phyloP scores from a whole-genome alignment of 2,888 invertebrate species.

The Marasmarcha lunaedactyla region DNA sequence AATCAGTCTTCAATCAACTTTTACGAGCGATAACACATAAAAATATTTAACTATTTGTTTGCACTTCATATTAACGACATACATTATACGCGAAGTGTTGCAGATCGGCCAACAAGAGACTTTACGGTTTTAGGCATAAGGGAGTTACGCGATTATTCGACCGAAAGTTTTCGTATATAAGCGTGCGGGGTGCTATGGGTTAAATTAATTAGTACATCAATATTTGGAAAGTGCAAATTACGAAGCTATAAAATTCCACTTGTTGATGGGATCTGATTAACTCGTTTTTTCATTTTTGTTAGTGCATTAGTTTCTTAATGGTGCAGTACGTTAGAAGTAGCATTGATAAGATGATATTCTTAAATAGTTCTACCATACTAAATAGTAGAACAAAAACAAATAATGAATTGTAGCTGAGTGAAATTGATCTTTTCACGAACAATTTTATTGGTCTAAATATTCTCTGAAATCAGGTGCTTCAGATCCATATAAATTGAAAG shows the following conservation, averaged over 20 bases:
- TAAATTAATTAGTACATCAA: slow-evolving; percentile 29
- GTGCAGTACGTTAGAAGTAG: too few relatives aligned
- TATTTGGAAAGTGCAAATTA: slow-evolving; percentile 21
- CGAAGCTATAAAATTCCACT: slow-evolving; percentile 21
- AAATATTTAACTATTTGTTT: slow-evolving; percentile 69
- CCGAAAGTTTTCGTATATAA: slow-evolving; percentile 11
- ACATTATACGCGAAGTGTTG: slow-evolving; percentile 9
- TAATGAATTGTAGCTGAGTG: too few relatives aligned
- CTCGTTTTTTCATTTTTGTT: too few relatives aligned
- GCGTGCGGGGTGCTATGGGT: slow-evolving; percentile 23
- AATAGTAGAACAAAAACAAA: too few relatives aligned
- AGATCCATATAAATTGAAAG: too few relatives aligned
- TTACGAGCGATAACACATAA: slow-evolving; percentile 61
- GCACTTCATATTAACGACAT: slow-evolving; percentile 55
- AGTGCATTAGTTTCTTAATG: too few relatives aligned
- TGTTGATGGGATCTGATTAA: background rate
- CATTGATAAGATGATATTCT: too few relatives aligned
- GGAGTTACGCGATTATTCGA: slow-evolving; percentile 4
- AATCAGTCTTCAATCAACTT: slow-evolving; percentile 57
- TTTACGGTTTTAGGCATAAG: slow-evolving; percentile 14
- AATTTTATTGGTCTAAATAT: too few relatives aligned
- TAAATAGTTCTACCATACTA: too few relatives aligned
- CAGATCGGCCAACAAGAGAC: slow-evolving; percentile 2
- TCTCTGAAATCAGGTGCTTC: too few relatives aligned
- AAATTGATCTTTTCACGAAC: too few relatives aligned